Conservation (phyloP, 1,140 invertebrate genomes). For the Telenomus remus region DNA sequence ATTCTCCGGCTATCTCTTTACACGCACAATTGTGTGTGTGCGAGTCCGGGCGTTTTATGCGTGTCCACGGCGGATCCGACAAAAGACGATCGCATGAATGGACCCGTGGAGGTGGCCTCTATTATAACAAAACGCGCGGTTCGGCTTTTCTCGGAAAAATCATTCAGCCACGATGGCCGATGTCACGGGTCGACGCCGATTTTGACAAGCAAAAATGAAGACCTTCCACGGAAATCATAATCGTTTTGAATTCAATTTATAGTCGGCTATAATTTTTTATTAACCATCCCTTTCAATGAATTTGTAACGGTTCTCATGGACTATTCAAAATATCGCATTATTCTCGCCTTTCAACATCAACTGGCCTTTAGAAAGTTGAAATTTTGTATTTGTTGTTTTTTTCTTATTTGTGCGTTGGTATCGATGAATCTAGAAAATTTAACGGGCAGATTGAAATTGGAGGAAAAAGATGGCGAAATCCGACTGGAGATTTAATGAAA, state of each 20-base stretch:
- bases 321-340: slow-evolving; percentile 27
- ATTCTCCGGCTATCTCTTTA: slow-evolving; percentile 45
- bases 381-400: no score
- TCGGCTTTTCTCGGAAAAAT: slow-evolving; percentile 47
- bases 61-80: slow-evolving; percentile 36
- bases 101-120: slow-evolving; percentile 32
- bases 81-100: slow-evolving; percentile 59
- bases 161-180: slow-evolving; percentile 25
- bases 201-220: slow-evolving; percentile 18
- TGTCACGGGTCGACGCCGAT: slow-evolving; percentile 50
- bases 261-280: slow-evolving; percentile 21
- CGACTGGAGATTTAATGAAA: not conserved
- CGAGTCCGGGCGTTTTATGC: slow-evolving; percentile 14
- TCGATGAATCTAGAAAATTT: no score
- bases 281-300: slow-evolving; percentile 10
- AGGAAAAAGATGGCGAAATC: no score
- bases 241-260: slow-evolving; percentile 15
- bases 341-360: slow-evolving; percentile 1
- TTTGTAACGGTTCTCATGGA: slow-evolving; percentile 17
- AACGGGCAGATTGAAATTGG: no score
- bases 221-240: slow-evolving; percentile 32
- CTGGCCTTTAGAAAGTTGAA: not conserved
- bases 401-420: no score
- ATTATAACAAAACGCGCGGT: slow-evolving; percentile 31
- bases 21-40: slow-evolving; percentile 16